Conservation (phyloP, 2,113 vertebrate genomes). For the Sorex fumeus region DNA sequence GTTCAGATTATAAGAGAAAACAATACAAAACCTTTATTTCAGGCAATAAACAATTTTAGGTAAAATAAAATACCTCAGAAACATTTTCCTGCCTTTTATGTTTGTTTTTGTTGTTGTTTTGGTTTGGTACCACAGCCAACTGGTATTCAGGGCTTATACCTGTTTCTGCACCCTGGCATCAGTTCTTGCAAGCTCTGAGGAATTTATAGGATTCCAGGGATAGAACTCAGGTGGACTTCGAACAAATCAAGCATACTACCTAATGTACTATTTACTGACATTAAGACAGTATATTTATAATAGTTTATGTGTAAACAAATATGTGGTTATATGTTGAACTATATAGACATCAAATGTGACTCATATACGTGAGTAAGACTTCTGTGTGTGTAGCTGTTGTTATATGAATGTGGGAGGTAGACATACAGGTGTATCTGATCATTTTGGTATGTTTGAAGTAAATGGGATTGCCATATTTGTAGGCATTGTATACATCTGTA, state of each 20-base stretch:
- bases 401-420: no score
- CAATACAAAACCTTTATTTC: background rate
- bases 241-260: no score
- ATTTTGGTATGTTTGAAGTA: background rate
- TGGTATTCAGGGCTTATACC: no score
- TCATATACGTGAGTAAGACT: background rate
- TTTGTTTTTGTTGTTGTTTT: no score
- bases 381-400: rapidly evolving
- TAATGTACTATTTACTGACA: background rate
- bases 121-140: no score
- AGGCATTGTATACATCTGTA: background rate
- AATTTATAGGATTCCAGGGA: no score
- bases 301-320: background rate
- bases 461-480: background rate
- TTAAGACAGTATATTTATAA: background rate
- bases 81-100: no score
- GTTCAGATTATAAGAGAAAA: background rate
- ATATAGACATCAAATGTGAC: background rate
- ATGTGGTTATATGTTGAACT: background rate
- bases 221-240: no score
- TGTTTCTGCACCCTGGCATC: no score
- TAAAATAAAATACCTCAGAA: background rate
- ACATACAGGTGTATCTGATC: background rate
- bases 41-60: background rate
- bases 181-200: no score